Evolutionary conservation across 1,140 invertebrate genomes (phyloP), one percentile per base, ranked within the genome.

Genomic region (Condylostylus longicornis): DNA sequence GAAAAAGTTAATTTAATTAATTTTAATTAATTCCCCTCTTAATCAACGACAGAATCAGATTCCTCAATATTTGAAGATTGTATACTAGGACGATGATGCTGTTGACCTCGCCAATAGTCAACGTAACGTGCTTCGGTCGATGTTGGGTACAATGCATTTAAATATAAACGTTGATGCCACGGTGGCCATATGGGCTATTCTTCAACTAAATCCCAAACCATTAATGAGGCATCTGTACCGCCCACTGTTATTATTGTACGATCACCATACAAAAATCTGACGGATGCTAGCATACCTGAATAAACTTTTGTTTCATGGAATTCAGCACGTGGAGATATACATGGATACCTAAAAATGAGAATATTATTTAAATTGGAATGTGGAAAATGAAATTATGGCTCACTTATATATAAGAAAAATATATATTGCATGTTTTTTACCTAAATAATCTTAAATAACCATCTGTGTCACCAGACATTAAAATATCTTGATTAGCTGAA

Each of bases 281-380:
- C 79, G 34, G 74, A 75, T 6, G 82, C 83, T 35, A 94, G 72
- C 54, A 83, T 72, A 32, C 83, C 82, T 31, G 84, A 87, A 67
- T 93, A 90, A 0, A 88, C 83, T 54, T 86, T 87, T 43, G 81
- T 78, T 54, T 85, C 78, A 45, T 86, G 80, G 61, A 85, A 86
- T 51, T 86, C 81, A 1, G 83, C 77, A 64, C 90, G 82, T 2
- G 78, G 72, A 49, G 71, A 81, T 13, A 83, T 74, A 43, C 81
- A 85, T 0, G 83, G 83, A 57, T 84, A 85, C 52, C 82, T 82
- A 51, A 30, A 50, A 36, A 18, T 20, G 21, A 10, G 40, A 32
- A 21, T 2, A 30, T 42, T 12, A 29, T 42, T 29, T 20, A 35
- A 41, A 34, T 41, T 33, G 17, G 15, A 20, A n/a, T 13, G 10